Base-by-base conservation (phyloP, 1,140 invertebrate species). In the Pseudomyrmex sp. region DNA sequence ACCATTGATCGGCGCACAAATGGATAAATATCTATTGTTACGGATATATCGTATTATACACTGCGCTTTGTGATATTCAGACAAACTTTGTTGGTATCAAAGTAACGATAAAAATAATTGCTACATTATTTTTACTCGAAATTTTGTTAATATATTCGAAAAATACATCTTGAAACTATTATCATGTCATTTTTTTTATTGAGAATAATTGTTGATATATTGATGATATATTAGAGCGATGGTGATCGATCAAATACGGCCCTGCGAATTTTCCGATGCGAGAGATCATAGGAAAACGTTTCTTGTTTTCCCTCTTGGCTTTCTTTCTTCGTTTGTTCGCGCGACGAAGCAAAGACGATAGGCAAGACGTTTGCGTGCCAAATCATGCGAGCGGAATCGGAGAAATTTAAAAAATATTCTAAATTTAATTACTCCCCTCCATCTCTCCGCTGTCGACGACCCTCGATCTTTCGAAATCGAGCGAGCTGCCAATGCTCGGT, bases 391-490 rank as follows among this genome's bases (percentile, higher is more conserved):
- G 89, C 90, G 93, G 94, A 94, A 94, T 94, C 87, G 91, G 90
- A 94, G 90, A 94, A 94, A 94, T 94, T 94, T 94, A 94, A 94
- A 94, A 94, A 94, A 92, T 94, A 94, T 94, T 94, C 94, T 94
- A 94, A 94, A 94, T 94, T 94, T 94, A 94, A 94, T 94, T 93
- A 89, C 79, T 72, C 35, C 35, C 35, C 35, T 35, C 35, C 7
- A 5, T 35, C 35, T 35, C 35, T 35, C 59, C 84, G 75, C 66
- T 59, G 76, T 75, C 56, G 85, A 79, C 90, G 79, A 86, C 83
- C 85, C 86, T 86, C 87, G 86, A 80, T 89, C 91, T 94, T 93
- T 93, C 93, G 94, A 93, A 93, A 94, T 94, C 92, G 89, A 82
- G 85, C 85, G 75, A 85, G 91, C 91, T 94, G 93, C 93, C 93